phyloP scores from a whole-genome alignment of 23 tunicate genomes.

The Ciona savignyi region DNA sequence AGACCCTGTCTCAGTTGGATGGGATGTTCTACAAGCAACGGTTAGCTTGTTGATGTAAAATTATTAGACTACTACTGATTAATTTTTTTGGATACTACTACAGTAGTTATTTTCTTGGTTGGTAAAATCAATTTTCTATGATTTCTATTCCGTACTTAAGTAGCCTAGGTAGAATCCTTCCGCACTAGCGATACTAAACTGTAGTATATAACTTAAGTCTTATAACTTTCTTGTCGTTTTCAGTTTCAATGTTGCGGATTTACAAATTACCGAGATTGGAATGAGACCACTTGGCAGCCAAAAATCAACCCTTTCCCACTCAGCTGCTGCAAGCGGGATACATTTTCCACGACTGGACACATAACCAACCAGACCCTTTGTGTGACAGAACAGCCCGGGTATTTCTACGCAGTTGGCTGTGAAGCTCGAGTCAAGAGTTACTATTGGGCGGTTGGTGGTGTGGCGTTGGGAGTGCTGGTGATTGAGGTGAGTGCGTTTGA shows the following conservation, averaged over 20 bases:
- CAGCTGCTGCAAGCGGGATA: slow-evolving; percentile 25
- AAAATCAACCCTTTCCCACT: not conserved
- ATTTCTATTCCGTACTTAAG: too few relatives aligned
- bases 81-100: too few relatives aligned
- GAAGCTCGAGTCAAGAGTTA: slow-evolving; percentile 22
- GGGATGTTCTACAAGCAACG: slow-evolving; percentile 51
- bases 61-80: too few relatives aligned
- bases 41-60: slow-evolving; percentile 15
- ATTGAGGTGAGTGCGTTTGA: slow-evolving; percentile 44
- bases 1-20: slow-evolving; percentile 31
- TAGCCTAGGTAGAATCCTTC: too few relatives aligned
- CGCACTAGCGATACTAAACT: not conserved
- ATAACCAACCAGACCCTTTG: slow-evolving; percentile 8
- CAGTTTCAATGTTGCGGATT: slow-evolving; percentile 83
- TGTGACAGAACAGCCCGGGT: not conserved
- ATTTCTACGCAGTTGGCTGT: slow-evolving; percentile 38
- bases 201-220: not conserved
- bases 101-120: too few relatives aligned
- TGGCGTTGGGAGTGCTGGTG: slow-evolving; percentile 45
- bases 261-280: slow-evolving; percentile 27
- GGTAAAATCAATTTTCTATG: too few relatives aligned
- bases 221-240: not conserved
- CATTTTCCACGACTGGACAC: not conserved
- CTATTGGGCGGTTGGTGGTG: slow-evolving; percentile 73
- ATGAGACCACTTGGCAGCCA: not conserved